Evolutionary conservation across 2,888 invertebrate species (phyloP).

Genomic region (Mongoloraphidia duomilia): DNA sequence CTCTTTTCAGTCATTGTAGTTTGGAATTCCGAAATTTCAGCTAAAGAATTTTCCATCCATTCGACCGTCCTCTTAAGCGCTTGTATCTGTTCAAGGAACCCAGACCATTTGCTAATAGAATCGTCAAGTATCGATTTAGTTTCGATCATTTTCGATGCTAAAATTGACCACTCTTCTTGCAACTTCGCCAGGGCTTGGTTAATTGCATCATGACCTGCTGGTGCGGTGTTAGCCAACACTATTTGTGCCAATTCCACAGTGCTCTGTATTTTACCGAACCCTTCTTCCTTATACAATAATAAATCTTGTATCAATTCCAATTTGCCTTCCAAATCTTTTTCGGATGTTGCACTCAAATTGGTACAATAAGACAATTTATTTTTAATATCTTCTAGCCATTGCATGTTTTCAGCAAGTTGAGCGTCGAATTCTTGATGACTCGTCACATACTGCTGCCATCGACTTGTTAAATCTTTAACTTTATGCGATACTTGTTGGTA

Average conservation of each 20-base stretch:
- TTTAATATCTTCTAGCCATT: slow-evolving; percentile 71
- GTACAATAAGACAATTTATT: slow-evolving; percentile 79
- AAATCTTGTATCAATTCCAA: slow-evolving; percentile 74
- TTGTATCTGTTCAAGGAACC: slow-evolving; percentile 77
- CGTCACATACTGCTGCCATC: slow-evolving; percentile 85
- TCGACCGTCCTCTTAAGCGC: slow-evolving; percentile 68
- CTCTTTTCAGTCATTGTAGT: slow-evolving; percentile 76
- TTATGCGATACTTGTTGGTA: slow-evolving; percentile 83
- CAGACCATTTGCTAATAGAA: slow-evolving; percentile 83
- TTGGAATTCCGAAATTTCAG: slow-evolving; percentile 61
- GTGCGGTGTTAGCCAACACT: slow-evolving; percentile 81
- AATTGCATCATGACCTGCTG: slow-evolving; percentile 73
- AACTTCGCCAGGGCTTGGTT: slow-evolving; percentile 67
- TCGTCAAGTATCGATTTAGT: slow-evolving; percentile 78
- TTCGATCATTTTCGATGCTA: slow-evolving; percentile 79
- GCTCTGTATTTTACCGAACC: slow-evolving; percentile 73
- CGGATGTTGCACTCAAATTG: slow-evolving; percentile 64
- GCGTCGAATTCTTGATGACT: slow-evolving; percentile 79
- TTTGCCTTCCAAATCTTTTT: slow-evolving; percentile 75
- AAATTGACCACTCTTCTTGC: slow-evolving; percentile 81
- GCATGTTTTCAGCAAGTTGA: slow-evolving; percentile 60
- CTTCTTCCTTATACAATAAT: slow-evolving; percentile 82
- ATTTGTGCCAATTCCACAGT: slow-evolving; percentile 84
- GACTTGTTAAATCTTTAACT: slow-evolving; percentile 77
- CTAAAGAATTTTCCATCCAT: slow-evolving; percentile 57